Base-by-base conservation (phyloP, 1,140 invertebrate species). In the Brachionus calyciflorus region DNA sequence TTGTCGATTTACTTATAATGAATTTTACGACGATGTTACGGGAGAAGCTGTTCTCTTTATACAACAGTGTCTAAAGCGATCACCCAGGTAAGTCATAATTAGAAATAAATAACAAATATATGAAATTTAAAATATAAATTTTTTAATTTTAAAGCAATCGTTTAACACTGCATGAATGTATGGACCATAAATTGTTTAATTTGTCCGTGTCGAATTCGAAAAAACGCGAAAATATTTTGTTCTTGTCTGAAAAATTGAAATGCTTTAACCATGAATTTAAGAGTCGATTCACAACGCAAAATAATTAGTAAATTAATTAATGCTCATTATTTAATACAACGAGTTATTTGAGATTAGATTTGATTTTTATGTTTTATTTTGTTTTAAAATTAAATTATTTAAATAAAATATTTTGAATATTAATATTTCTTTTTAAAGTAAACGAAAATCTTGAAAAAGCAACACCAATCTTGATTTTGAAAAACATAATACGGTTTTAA, bases 11-110 rank as follows among this genome's bases (percentile, higher is more conserved):
- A 88, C 94, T 81, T 96, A 95, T 81, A 94, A 97, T 81, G 89
- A 94, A 85, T 88, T 99, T 0, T 96, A 91, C 82, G 93, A 94
- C 80, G 93, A 96, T 84, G 89, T 96, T 26, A 94, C 92, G 14
- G 93, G 93, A 83, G 96, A 98, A 85, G 91, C 90, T 3, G 91
- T 94, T 0, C 88, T 94, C 77, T 98, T 99, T 86, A 88, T 98
- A 24, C 96, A 96, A 90, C 89, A 93, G 77, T 87, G 96, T 28
- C 93, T 99, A 85, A 98, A 98, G 86, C 89, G 93, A 79, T 89
- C 92, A 79, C 93, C 94, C 51, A 90, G 89, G 91, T 93, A 87
- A 87, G 88, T 86, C 77, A 77, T 28, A 46, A 17, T n/a, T 57
- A 53, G 6, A 17, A 24, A 26, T 21, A 40, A 21, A 19, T 48